Evolutionary conservation across 2,113 vertebrate species (phyloP), one percentile per base, ranked within the genome.

Genomic region (Lynx canadensis): DNA sequence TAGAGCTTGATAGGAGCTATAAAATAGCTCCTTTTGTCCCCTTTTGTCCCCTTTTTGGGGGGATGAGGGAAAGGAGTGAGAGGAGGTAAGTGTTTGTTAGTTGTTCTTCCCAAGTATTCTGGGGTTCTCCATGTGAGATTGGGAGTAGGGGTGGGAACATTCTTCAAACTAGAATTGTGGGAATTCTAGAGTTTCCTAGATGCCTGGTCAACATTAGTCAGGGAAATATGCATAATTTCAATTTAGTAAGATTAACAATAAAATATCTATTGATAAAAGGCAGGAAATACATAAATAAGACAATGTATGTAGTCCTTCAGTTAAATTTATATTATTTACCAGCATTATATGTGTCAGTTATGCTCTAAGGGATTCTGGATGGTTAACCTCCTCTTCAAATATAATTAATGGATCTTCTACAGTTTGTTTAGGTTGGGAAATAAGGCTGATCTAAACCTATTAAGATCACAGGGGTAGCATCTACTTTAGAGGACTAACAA

Each of bases 281-380:
- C 13, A 87, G 2, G 31, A 92, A 36, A 25, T 76, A 69, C 52
- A 65, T 69, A 68, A 66, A 81, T 66, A 92, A 65, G 23, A 15
- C 13, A 89, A 69, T 52, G 45, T 19, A 41, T 29, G 31, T 21
- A 78, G 1, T 66, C 27, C 57, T 90, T 96, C 38, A 60, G 41
- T 86, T 88, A 79, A 95, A 82, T 63, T 14, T 91, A 12, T 60
- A 33, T 83, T 89, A 21, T 89, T 96, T 93, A 55, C 21, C 10
- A 36, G 55, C 38, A 73, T 80, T 60, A 2, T 78, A 21, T 84
- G 31, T 48, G 14, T 10, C 6, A 55, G 0, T 88, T 84, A 79
- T 63, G 12, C 81, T 95, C 18, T 91, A 66, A 33, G 13, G 73
- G 14, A 74, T 14, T 29, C 13, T 93, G 87, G 5, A 78, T 33